Evolutionary conservation across 2,888 invertebrate genomes (phyloP).

Genomic region (Neuroscelio doddi): DNA sequence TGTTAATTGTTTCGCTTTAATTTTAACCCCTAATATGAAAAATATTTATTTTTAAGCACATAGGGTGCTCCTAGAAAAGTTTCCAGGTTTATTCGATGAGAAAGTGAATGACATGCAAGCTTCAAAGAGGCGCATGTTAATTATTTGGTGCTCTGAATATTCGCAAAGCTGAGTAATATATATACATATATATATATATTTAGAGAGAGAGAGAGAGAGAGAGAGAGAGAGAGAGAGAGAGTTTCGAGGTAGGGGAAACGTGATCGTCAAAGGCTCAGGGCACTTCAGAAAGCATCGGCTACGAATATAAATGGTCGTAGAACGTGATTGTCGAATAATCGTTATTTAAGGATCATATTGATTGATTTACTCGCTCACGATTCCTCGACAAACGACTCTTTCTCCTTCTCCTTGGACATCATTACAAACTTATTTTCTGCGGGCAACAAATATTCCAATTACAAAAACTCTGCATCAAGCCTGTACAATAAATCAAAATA

Average conservation of each 20-base stretch:
- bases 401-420: constrained; percentile 19
- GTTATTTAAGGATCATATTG: constrained; percentile 48
- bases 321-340: constrained; percentile 47
- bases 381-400: constrained; percentile 27
- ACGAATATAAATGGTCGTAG: constrained; percentile 43
- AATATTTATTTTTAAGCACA: too few species aligned
- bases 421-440: constrained; percentile 38
- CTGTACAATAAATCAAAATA: too few species aligned
- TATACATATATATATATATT: too few species aligned
- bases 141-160: constrained; percentile 37
- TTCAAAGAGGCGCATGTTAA: constrained; percentile 44
- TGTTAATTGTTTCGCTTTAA: too few species aligned
- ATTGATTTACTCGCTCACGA: constrained; percentile 47
- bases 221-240: too few species aligned
- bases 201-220: too few species aligned
- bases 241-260: constrained; percentile 32
- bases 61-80: constrained; percentile 26
- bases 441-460: constrained; percentile 1
- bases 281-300: constrained; percentile 42
- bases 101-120: constrained; percentile 32
- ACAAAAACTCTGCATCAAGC: not conserved
- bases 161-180: constrained; percentile 43
- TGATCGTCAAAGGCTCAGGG: constrained; percentile 44
- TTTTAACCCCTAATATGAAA: too few species aligned
- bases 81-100: constrained; percentile 18